phyloP scores from a whole-genome alignment of 2,888 invertebrate genomes.

The Thera britannica region DNA sequence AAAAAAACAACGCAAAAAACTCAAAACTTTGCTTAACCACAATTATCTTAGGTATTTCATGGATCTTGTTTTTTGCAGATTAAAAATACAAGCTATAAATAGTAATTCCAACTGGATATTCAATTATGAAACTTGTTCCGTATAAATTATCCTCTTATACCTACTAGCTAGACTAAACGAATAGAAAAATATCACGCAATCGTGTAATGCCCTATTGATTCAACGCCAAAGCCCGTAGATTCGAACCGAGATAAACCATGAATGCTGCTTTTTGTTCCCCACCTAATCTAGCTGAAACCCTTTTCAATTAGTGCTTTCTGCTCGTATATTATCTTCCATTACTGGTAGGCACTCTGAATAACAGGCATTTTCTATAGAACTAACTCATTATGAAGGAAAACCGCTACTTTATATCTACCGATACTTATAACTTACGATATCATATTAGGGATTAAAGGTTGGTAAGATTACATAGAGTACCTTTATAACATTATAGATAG shows the following conservation, averaged over 20 bases:
- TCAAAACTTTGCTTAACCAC: too few relatives aligned
- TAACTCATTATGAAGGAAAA: background rate
- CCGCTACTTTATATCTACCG: background rate
- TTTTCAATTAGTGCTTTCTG: constrained; percentile 44
- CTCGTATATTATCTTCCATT: constrained; percentile 37
- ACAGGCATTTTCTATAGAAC: background rate
- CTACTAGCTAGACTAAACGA: constrained; percentile 22
- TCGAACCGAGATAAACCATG: constrained; percentile 41
- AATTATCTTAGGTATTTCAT: too few relatives aligned
- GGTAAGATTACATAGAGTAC: too few relatives aligned
- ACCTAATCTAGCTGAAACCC: constrained; percentile 45
- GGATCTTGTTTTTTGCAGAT: too few relatives aligned
- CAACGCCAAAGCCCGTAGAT: constrained; percentile 37
- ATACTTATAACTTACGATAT: too few relatives aligned
- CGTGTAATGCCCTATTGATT: constrained; percentile 41
- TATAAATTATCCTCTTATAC: constrained; percentile 17
- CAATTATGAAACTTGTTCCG: constrained; percentile 2
- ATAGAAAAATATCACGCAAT: constrained; percentile 36
- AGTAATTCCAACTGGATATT: background rate
- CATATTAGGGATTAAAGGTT: too few relatives aligned
- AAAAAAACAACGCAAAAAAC: too few relatives aligned
- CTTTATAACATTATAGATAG: too few relatives aligned
- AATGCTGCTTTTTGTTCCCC: constrained; percentile 43
- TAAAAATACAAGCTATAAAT: background rate
- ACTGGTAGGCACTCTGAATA: background rate